Conservation (phyloP, 1,140 invertebrate species). For the Mylabris phalerata region DNA sequence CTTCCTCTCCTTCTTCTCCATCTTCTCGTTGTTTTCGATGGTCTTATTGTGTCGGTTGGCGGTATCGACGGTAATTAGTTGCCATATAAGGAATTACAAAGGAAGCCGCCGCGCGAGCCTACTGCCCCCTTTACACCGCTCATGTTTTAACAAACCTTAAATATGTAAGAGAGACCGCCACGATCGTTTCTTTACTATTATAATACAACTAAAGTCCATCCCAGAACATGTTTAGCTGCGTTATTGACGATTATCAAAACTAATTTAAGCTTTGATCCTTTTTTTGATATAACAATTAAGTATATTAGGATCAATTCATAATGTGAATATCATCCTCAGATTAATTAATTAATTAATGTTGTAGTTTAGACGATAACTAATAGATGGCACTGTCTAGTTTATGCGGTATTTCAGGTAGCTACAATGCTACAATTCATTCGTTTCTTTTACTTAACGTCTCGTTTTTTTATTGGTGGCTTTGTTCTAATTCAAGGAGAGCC, state of each 20-base stretch:
- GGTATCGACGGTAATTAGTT: conserved; percentile 41
- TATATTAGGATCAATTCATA: conserved; percentile 6
- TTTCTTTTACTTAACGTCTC: no score
- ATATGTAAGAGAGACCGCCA: conserved; percentile 15
- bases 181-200: conserved; percentile 5
- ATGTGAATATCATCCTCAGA: not conserved
- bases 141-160: conserved; percentile 18
- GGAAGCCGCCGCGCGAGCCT: conserved; percentile 39
- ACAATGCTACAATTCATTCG: no score
- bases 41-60: conserved; percentile 34
- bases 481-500: no score
- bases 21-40: not conserved
- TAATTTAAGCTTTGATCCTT: conserved; percentile 32
- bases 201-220: not conserved
- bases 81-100: conserved; percentile 43
- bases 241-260: conserved; percentile 37
- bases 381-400: no score
- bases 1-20: not conserved
- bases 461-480: no score
- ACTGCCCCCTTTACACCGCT: conserved; percentile 16
- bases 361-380: no score
- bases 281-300: conserved; percentile 30
- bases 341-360: conserved; percentile 4
- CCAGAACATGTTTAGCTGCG: not conserved
- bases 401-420: no score